Evolutionary conservation across 2,113 vertebrate genomes (phyloP), one percentile per base, ranked within the genome.

Genomic region (Protobothrops flavoviridis): DNA sequence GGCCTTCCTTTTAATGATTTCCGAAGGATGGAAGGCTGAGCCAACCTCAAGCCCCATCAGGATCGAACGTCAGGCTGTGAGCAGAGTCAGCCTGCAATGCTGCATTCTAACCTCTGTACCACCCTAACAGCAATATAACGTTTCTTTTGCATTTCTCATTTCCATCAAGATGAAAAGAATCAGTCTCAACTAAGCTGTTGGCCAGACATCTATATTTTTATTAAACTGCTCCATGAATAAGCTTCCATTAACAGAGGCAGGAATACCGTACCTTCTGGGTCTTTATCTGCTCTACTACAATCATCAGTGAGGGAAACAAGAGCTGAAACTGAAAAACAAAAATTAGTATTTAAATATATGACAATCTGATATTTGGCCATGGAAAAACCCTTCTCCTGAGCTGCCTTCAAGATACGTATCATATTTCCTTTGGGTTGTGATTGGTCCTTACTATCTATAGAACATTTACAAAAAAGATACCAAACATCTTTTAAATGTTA

Each of bases 301-400:
- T 98, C 99, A 99, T 99, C 91, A 99, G 98, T 8, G 99, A 99
- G 4, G 99, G 99, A 74, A 99, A 99, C 94, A 99, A 98, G 96
- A 99, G 97, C 97, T 99, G 99, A 95, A 99, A 99, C 99, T 99
- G 94, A 43, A 95, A 95, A 95, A 57, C 89, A 92, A 90, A 15
- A 59, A 92, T 9, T 21, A 94, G 81, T 90, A 91, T 74, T 92
- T 0, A 94, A 74, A n/a, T n/a, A n/a, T n/a, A n/a, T 43, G 20
- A 21, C 33, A 39, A 43, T 81, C 74, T 43, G 17, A 9, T 21
- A 43, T 81, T 7, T 81, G 33, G 74, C 33, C 69, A 21, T 20
- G 17, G 33, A 81, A 81, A 5, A 81, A 21, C 33, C 1, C 8
- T 39, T 20, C 69, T 15, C 33, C 33, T 39, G n/a, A 1, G n/a